phyloP scores from a whole-genome alignment of 2,888 invertebrate species.

The Agapostemon virescens region DNA sequence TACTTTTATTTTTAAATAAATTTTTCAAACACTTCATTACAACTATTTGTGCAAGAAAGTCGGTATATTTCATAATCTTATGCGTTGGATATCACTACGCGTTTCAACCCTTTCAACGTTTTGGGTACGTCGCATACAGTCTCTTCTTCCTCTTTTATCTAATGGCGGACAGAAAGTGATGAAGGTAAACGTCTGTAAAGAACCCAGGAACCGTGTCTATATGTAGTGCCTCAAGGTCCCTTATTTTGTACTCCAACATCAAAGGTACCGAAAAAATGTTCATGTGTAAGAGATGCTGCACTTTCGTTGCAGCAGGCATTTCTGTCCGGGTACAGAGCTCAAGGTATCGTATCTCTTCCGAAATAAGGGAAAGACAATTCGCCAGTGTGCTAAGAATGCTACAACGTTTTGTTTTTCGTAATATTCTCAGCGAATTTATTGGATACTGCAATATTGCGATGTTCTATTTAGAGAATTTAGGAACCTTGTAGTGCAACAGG shows the following conservation, averaged over 20 bases:
- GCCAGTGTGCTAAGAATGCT: neutral
- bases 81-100: neutral
- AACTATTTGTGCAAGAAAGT: neutral
- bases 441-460: slow-evolving; percentile 67
- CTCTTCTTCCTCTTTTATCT: slow-evolving; percentile 6
- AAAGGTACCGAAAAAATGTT: slow-evolving; percentile 6
- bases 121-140: neutral
- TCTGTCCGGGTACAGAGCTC: neutral
- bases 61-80: neutral
- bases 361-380: neutral
- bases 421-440: slow-evolving; percentile 70
- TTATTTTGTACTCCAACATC: slow-evolving; percentile 13
- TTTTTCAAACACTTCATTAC: neutral
- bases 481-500: no score
- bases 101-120: neutral
- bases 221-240: neutral
- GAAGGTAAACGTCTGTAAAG: slow-evolving; percentile 6
- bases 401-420: slow-evolving; percentile 9
- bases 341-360: neutral
- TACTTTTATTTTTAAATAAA: neutral
- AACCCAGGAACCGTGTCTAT: neutral
- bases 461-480: no score
- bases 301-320: neutral
- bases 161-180: slow-evolving; percentile 13
- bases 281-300: neutral